These are phyloP conservation scores for Drosophila lini DNA, from an alignment of 1,140 invertebrate species.

Conservation along the genomic window DNA sequence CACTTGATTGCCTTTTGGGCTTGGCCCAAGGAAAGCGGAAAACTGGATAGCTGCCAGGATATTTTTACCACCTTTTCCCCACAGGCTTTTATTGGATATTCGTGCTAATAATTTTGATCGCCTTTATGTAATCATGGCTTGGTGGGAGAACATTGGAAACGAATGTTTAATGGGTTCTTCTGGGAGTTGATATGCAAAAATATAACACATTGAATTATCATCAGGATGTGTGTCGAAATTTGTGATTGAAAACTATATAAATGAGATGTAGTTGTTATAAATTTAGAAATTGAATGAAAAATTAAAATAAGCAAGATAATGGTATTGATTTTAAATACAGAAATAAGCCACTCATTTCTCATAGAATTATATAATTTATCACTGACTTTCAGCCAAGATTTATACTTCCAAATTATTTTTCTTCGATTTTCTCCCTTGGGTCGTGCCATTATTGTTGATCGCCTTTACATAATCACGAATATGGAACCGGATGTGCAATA, in stretches of 20 bases:
- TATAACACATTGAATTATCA: constrained; percentile 2
- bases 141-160: neutral
- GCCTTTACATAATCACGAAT: constrained; percentile 31
- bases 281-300: neutral
- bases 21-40: constrained; percentile 30
- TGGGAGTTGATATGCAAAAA: constrained; percentile 6
- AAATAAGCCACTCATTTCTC: neutral
- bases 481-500: constrained; percentile 58
- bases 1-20: constrained; percentile 77
- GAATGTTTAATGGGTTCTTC: neutral
- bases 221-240: neutral
- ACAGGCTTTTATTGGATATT: neutral
- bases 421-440: neutral
- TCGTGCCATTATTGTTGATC: constrained; percentile 25
- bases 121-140: constrained; percentile 20
- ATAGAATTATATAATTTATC: neutral
- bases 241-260: too few species aligned
- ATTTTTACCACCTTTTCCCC: constrained; percentile 11
- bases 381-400: neutral
- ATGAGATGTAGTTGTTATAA: neutral
- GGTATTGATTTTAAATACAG: neutral
- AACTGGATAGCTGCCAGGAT: constrained; percentile 37
- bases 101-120: constrained; percentile 32
- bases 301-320: neutral
- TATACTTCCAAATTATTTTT: neutral